These are phyloP conservation scores for Sinohyriopsis cumingii DNA, from an alignment of 2,888 invertebrate genomes.

Conservation along the genomic window DNA sequence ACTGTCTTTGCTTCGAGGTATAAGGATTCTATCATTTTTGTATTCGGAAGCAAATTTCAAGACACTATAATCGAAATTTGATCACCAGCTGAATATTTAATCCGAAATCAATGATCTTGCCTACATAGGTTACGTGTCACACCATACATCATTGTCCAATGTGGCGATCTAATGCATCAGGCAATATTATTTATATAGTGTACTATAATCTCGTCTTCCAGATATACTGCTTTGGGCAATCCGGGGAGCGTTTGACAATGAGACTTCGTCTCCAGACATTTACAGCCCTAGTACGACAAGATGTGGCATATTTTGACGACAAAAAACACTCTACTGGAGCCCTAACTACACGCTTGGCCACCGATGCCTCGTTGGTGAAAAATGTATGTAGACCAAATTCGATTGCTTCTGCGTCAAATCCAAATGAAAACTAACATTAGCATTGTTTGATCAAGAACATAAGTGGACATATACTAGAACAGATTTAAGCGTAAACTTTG, in stretches of 20 bases:
- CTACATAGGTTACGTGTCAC: background rate
- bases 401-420: background rate
- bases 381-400: slow-evolving; percentile 54
- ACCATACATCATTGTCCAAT: background rate
- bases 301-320: slow-evolving; percentile 65
- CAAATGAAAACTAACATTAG: background rate
- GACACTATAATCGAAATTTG: too few species aligned
- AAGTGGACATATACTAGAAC: background rate
- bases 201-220: slow-evolving; percentile 26
- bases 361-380: slow-evolving; percentile 63
- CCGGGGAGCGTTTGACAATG: slow-evolving; percentile 69
- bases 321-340: slow-evolving; percentile 61
- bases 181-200: too few species aligned
- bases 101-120: too few species aligned
- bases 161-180: background rate
- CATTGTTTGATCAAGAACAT: background rate
- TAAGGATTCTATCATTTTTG: too few species aligned
- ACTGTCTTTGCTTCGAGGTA: too few species aligned
- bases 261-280: slow-evolving; percentile 70
- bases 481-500: background rate
- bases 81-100: too few species aligned
- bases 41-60: too few species aligned
- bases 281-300: slow-evolving; percentile 53
- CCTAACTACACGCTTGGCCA: slow-evolving; percentile 63
- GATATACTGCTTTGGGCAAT: slow-evolving; percentile 66